A percentile compares a stretch with the other conserved stretches of the same genome.
Evolutionary conservation across 1,140 invertebrate genomes (phyloP).

Genomic region (Macrotrachela quadricornifera): DNA sequence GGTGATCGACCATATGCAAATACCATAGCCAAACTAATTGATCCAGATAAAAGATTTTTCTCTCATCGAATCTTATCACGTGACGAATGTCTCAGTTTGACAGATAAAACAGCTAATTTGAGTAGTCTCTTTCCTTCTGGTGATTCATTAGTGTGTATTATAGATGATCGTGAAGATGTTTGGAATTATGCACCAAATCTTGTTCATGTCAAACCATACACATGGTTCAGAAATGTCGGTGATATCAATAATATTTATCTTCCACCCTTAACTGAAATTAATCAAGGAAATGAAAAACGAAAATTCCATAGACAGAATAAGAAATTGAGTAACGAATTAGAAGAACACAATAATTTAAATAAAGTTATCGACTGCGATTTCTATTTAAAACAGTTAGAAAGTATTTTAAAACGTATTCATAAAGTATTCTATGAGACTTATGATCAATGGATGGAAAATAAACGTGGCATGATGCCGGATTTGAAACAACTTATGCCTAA

Average conservation of each 20-base stretch:
- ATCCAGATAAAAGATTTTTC: slow-evolving; percentile 66
- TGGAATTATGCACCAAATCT: slow-evolving; percentile 87
- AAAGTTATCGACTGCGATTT: not conserved
- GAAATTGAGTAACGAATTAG: too few relatives aligned
- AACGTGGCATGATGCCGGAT: not conserved
- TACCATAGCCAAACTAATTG: slow-evolving; percentile 65
- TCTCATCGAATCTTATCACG: slow-evolving; percentile 83
- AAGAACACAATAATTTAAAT: too few relatives aligned
- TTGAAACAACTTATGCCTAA: slow-evolving; percentile 2
- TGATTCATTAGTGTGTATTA: slow-evolving; percentile 90
- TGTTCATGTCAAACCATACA: slow-evolving; percentile 88
- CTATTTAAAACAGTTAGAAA: too few relatives aligned
- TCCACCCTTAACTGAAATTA: too few relatives aligned
- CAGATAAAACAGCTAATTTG: slow-evolving; percentile 48
- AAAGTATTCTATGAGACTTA: too few relatives aligned
- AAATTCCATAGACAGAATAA: too few relatives aligned
- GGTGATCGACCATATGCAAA: slow-evolving; percentile 92
- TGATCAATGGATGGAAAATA: too few relatives aligned
- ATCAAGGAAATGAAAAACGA: too few relatives aligned
- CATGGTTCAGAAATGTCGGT: slow-evolving; percentile 89
- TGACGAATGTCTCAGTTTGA: slow-evolving; percentile 87
- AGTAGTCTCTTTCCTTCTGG: slow-evolving; percentile 80
- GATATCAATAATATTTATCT: slow-evolving; percentile 82
- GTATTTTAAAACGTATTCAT: too few relatives aligned
- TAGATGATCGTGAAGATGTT: slow-evolving; percentile 94